Evolutionary conservation across 2,888 invertebrate genomes (phyloP).

Genomic region (Drosophila pullipes): DNA sequence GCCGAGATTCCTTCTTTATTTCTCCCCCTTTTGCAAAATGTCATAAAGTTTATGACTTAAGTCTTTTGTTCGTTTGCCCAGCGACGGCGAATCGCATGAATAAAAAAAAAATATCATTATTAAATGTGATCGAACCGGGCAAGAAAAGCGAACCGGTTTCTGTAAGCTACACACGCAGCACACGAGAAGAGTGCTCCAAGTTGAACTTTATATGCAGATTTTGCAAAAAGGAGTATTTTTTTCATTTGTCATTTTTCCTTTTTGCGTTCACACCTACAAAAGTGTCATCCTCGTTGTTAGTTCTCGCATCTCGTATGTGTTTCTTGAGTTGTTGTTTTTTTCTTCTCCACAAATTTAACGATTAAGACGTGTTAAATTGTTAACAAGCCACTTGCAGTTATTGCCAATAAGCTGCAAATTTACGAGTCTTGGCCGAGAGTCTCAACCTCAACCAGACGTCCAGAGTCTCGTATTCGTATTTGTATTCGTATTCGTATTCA

Average conservation of each 20-base stretch:
- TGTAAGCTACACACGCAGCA: constrained; percentile 31
- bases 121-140: constrained; percentile 65
- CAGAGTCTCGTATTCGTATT: constrained; percentile 9
- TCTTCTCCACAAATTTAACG: constrained; percentile 83
- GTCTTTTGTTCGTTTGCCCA: constrained; percentile 79
- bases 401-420: constrained; percentile 85
- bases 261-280: constrained; percentile 83
- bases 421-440: constrained; percentile 76
- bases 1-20: constrained; percentile 67
- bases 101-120: constrained; percentile 67
- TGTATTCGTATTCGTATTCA: constrained; percentile 15
- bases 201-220: constrained; percentile 63
- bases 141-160: constrained; percentile 43
- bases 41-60: constrained; percentile 85
- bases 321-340: constrained; percentile 5
- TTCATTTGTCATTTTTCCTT: constrained; percentile 13
- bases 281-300: constrained; percentile 75
- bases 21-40: constrained; percentile 72
- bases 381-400: constrained; percentile 85
- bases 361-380: constrained; percentile 86
- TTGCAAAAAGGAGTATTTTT: constrained; percentile 18
- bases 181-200: constrained; percentile 1
- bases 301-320: constrained; percentile 11
- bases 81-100: constrained; percentile 32
- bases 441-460: constrained; percentile 23